Conservation (phyloP, 2,113 vertebrate species). For the Campylomormyrus numenius region DNA sequence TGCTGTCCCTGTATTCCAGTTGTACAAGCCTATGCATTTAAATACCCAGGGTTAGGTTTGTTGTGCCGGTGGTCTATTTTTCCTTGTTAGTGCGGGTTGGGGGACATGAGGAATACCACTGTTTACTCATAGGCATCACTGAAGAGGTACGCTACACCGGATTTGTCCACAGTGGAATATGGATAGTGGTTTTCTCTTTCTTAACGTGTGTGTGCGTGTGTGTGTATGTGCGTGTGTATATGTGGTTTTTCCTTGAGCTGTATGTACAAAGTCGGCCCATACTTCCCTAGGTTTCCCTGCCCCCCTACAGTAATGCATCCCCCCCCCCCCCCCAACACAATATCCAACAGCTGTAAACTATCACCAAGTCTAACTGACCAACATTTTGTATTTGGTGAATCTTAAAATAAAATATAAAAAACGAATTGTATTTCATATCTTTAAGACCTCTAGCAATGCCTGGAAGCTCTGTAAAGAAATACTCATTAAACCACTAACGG, state of each 20-base stretch:
- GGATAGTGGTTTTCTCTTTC: background rate
- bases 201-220: background rate
- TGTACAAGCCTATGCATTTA: conserved; percentile 68
- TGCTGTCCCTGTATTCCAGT: conserved; percentile 56
- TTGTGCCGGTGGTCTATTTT: conserved; percentile 50
- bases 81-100: conserved; percentile 55
- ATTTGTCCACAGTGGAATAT: background rate
- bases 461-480: conserved; percentile 49
- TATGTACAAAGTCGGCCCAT: background rate
- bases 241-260: background rate
- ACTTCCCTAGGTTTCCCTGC: background rate
- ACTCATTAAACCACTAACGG: conserved; percentile 54
- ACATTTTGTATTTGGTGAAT: conserved; percentile 6
- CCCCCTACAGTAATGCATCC: background rate
- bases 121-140: conserved; percentile 29
- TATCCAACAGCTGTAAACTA: conserved; percentile 3
- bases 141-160: background rate
- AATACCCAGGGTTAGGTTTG: conserved; percentile 44
- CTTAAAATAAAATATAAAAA: background rate
- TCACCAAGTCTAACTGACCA: background rate
- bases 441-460: conserved; percentile 41
- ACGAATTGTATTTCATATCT: conserved; percentile 35
- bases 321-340: background rate
- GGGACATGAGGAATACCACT: conserved; percentile 41
- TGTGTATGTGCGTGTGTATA: background rate